These are phyloP conservation scores for Rhynchophorus ferrugineus DNA, from an alignment of 1,140 invertebrate species.

Conservation along the genomic window DNA sequence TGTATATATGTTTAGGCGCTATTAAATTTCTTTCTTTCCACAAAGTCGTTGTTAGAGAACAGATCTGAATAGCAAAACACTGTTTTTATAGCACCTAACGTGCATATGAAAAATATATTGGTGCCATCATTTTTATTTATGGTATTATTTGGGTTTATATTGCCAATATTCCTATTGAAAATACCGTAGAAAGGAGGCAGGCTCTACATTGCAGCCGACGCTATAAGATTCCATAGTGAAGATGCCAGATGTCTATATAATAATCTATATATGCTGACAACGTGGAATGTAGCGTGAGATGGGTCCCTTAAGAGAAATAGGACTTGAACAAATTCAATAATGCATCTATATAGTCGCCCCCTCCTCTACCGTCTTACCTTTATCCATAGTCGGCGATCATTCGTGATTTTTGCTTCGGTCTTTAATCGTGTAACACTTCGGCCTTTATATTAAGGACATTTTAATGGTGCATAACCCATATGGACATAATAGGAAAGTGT, in stretches of 20 bases:
- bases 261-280: constrained; percentile 45
- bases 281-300: constrained; percentile 37
- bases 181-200: neutral
- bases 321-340: constrained; percentile 42
- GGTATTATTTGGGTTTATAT: constrained; percentile 15
- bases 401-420: constrained; percentile 6
- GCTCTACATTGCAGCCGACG: neutral
- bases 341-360: constrained; percentile 35
- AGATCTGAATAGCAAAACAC: neutral
- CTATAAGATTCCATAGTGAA: constrained; percentile 38
- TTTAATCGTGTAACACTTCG: neutral
- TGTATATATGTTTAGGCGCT: neutral
- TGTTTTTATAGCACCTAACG: constrained; percentile 10
- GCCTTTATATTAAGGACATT: neutral
- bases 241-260: constrained; percentile 43
- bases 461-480: neutral
- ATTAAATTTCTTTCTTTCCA: neutral
- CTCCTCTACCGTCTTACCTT: constrained; percentile 23
- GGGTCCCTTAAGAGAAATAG: constrained; percentile 38
- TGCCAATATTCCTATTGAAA: constrained; percentile 8
- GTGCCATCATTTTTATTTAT: constrained; percentile 19
- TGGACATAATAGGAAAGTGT: neutral
- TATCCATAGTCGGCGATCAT: constrained; percentile 18
- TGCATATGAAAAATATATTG: constrained; percentile 15
- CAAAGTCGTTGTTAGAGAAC: neutral